Conservation (phyloP, 2,797 vertebrate species). For the Echiichthys vipera region DNA sequence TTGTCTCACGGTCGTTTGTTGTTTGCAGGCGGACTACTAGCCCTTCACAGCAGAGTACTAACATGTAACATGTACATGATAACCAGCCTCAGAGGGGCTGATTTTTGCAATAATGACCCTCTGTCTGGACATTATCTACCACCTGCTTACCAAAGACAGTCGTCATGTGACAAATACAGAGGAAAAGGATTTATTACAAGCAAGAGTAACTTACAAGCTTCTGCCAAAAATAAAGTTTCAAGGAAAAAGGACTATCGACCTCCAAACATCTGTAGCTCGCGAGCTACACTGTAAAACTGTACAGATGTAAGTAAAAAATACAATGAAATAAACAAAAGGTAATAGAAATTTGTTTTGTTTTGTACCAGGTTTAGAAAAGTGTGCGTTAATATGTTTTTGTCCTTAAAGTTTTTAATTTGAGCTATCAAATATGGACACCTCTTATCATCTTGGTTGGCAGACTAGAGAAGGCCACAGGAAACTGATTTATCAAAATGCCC, state of each 20-base stretch:
- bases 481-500: conserved; percentile 12
- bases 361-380: neutral
- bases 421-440: conserved; percentile 18
- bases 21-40: conserved; percentile 16
- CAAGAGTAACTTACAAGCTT: conserved; percentile 28
- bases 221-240: conserved; percentile 30
- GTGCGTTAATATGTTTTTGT: neutral
- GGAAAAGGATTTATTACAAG: conserved; percentile 22
- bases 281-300: conserved; percentile 16
- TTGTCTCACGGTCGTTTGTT: conserved; percentile 13
- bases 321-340: neutral
- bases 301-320: neutral
- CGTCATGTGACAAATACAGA: conserved; percentile 38
- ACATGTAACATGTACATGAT: conserved; percentile 16
- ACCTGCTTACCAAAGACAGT: conserved; percentile 71
- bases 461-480: conserved; percentile 7
- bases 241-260: neutral
- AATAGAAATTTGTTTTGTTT: neutral
- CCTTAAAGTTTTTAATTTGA: conserved; percentile 7
- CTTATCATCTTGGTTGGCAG: conserved; percentile 15
- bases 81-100: conserved; percentile 8
- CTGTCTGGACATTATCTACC: conserved; percentile 41
- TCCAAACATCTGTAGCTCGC: conserved; percentile 1
- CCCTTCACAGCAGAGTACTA: conserved; percentile 16
- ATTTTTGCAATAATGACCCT: conserved; percentile 33